These are phyloP conservation scores for Pagrus major DNA, from an alignment of 2,113 vertebrate genomes.

Conservation along the genomic window DNA sequence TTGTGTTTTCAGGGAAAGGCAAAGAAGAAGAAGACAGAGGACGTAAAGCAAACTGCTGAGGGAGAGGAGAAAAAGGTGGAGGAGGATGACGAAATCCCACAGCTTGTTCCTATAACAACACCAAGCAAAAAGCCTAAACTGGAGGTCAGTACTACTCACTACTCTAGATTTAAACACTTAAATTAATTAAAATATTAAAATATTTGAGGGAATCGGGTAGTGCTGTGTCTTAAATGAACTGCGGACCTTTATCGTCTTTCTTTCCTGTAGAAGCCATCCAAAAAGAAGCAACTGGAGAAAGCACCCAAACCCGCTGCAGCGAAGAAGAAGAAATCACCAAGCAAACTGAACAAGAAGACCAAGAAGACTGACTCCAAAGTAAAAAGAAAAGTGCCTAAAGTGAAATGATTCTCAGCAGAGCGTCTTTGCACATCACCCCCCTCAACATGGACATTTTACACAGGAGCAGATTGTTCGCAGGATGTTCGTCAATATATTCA, in stretches of 20 bases:
- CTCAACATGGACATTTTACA: constrained; percentile 38
- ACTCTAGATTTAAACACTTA: neutral
- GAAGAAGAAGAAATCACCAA: constrained; percentile 53
- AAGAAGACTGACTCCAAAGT: constrained; percentile 42
- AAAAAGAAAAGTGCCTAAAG: constrained; percentile 66
- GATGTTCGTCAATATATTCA: neutral
- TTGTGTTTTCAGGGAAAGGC: neutral
- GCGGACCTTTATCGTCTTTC: neutral
- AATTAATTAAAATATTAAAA: neutral
- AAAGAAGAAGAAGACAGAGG: neutral
- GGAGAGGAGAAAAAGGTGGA: neutral
- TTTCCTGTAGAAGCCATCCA: constrained; percentile 40
- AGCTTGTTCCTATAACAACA: constrained; percentile 80
- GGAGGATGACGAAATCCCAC: constrained; percentile 72
- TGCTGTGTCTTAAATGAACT: neutral
- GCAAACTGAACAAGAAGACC: constrained; percentile 53
- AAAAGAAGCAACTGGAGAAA: constrained; percentile 69
- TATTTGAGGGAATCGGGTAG: neutral
- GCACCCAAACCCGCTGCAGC: constrained; percentile 27
- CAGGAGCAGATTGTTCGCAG: constrained; percentile 1
- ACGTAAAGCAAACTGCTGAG: neutral
- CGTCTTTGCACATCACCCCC: neutral
- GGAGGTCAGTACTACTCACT: constrained; percentile 68
- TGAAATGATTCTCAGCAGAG: constrained; percentile 51
- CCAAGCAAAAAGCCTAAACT: constrained; percentile 76